A percentile compares a stretch with the other conserved stretches of the same genome.
phyloP scores from a whole-genome alignment of 2,888 invertebrate genomes.

The Drosophila neonasuta region DNA sequence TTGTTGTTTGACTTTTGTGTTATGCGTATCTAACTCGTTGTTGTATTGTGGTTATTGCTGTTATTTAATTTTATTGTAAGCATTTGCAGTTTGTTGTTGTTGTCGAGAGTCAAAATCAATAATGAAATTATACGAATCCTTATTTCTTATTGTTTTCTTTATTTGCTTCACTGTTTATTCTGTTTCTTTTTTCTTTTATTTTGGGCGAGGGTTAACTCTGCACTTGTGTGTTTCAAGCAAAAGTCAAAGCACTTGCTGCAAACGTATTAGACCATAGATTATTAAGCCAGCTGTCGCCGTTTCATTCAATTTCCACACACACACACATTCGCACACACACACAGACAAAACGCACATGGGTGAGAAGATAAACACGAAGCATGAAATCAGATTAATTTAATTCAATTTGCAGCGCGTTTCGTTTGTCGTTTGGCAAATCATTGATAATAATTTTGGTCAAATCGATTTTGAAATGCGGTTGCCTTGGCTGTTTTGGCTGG shows the following conservation, averaged over 20 bases:
- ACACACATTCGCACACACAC: slow-evolving; percentile 13
- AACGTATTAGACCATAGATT: slow-evolving; percentile 26
- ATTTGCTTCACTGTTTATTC: slow-evolving; percentile 1
- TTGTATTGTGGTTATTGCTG: slow-evolving; percentile 38
- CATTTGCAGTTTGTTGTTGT: slow-evolving; percentile 31
- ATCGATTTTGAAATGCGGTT: slow-evolving; percentile 70
- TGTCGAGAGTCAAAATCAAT: slow-evolving; percentile 48
- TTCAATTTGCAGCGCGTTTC: slow-evolving; percentile 66
- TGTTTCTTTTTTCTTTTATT: neutral
- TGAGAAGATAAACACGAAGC: slow-evolving; percentile 33
- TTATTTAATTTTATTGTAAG: slow-evolving; percentile 49
- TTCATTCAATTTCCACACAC: slow-evolving; percentile 57
- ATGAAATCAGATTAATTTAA: slow-evolving; percentile 69
- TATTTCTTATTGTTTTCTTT: slow-evolving; percentile 17
- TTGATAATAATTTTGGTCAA: slow-evolving; percentile 75
- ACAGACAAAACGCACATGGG: slow-evolving; percentile 16
- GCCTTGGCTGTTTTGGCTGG: slow-evolving; percentile 25
- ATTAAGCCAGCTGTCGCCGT: slow-evolving; percentile 53
- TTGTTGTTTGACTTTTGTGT: slow-evolving; percentile 31
- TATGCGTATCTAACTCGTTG: slow-evolving; percentile 35
- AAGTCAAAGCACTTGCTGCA: slow-evolving; percentile 42
- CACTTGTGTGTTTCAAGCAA: slow-evolving; percentile 13
- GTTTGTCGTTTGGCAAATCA: slow-evolving; percentile 58
- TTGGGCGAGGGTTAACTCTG: slow-evolving; percentile 8
- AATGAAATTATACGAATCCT: slow-evolving; percentile 36